phyloP scores from a whole-genome alignment of 2,797 vertebrate genomes.

The Melanotaenia boesemani region DNA sequence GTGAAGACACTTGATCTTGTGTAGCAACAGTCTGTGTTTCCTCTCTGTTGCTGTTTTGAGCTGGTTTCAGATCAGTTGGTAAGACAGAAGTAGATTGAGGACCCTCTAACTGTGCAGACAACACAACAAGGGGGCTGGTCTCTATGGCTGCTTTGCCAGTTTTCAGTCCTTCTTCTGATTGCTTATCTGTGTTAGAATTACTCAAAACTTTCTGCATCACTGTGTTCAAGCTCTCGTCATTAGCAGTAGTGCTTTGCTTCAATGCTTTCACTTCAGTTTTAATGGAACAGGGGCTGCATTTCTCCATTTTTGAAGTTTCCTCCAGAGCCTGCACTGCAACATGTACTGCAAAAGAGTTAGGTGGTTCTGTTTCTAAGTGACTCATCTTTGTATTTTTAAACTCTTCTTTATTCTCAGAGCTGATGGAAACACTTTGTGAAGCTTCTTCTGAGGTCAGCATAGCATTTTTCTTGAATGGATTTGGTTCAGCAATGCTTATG shows the following conservation, averaged over 20 bases:
- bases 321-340: slow-evolving; percentile 19
- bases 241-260: slow-evolving; percentile 12
- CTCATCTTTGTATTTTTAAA: slow-evolving; percentile 33
- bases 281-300: background rate
- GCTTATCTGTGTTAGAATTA: slow-evolving; percentile 35
- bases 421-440: slow-evolving; percentile 13
- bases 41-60: slow-evolving; percentile 6
- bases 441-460: slow-evolving; percentile 29
- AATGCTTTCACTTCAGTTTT: slow-evolving; percentile 32
- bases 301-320: slow-evolving; percentile 36
- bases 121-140: slow-evolving; percentile 1
- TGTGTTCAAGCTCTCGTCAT: slow-evolving; percentile 34
- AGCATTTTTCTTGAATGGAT: slow-evolving; percentile 32
- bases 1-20: slow-evolving; percentile 38
- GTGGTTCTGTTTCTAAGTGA: slow-evolving; percentile 45
- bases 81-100: slow-evolving; percentile 32
- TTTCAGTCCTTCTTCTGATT: slow-evolving; percentile 31
- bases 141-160: slow-evolving; percentile 36
- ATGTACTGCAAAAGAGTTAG: slow-evolving; percentile 18
- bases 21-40: slow-evolving; percentile 17
- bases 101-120: slow-evolving; percentile 25
- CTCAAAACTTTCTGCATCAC: slow-evolving; percentile 31
- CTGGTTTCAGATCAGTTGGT: slow-evolving; percentile 35
- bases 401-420: slow-evolving; percentile 34
- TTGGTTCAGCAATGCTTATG: slow-evolving; percentile 24